phyloP scores from a whole-genome alignment of 2,888 invertebrate species.

The Drosophila mulleri region DNA sequence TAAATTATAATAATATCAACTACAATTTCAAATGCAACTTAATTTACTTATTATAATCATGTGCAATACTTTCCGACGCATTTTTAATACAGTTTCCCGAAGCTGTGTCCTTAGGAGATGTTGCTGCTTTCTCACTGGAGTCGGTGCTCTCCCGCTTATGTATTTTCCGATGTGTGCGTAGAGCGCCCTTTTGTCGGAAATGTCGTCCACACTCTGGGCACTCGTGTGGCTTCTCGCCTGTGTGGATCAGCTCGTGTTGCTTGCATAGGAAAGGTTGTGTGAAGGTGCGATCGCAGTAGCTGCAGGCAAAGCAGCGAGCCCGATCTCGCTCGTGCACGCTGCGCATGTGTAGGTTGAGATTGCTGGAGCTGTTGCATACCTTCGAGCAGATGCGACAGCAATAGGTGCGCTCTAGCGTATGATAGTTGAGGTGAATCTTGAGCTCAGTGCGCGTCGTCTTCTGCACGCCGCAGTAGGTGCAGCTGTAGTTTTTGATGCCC shows the following conservation, averaged over 20 bases:
- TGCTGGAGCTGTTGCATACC: slow-evolving; percentile 81
- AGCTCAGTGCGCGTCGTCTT: slow-evolving; percentile 83
- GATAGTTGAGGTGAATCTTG: slow-evolving; percentile 82
- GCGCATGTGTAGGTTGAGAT: slow-evolving; percentile 78
- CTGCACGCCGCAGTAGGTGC: slow-evolving; percentile 80
- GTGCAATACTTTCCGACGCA: background rate
- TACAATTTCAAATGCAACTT: background rate
- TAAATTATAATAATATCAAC: background rate
- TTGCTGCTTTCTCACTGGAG: background rate
- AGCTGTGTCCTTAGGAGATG: background rate
- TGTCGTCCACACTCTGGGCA: slow-evolving; percentile 77
- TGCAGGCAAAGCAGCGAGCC: slow-evolving; percentile 74
- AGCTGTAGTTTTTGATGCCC: slow-evolving; percentile 82
- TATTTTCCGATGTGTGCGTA: slow-evolving; percentile 79
- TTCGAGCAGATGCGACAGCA: slow-evolving; percentile 77
- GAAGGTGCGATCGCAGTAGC: slow-evolving; percentile 78
- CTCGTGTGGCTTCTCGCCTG: slow-evolving; percentile 82
- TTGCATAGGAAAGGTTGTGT: slow-evolving; percentile 79
- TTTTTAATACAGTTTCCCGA: background rate
- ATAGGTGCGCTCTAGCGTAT: slow-evolving; percentile 81
- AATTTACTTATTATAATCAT: slow-evolving; percentile 12
- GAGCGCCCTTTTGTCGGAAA: slow-evolving; percentile 79
- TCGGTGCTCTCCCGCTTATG: slow-evolving; percentile 56
- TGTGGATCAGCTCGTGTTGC: slow-evolving; percentile 83
- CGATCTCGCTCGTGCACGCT: slow-evolving; percentile 80